Evolutionary conservation across 2,888 invertebrate genomes (phyloP).

Genomic region (Mimas tiliae): DNA sequence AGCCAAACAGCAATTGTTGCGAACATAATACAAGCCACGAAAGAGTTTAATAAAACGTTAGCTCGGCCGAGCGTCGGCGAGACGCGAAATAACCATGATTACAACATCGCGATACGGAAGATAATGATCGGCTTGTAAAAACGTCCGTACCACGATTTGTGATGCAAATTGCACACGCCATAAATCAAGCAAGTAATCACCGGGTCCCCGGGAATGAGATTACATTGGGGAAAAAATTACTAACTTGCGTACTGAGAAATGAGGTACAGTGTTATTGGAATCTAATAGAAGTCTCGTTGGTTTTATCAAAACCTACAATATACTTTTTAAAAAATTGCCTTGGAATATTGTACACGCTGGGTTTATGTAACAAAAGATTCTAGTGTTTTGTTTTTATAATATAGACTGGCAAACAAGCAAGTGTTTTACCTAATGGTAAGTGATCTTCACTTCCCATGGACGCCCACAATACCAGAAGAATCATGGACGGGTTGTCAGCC

Average conservation of each 20-base stretch:
- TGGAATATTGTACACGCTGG: too few species aligned
- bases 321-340: too few species aligned
- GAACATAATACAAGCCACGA: conserved; percentile 82
- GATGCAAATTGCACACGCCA: conserved; percentile 83
- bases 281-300: conserved; percentile 14
- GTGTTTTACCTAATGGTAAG: too few species aligned
- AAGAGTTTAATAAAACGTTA: conserved; percentile 82
- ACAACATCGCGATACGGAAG: conserved; percentile 82
- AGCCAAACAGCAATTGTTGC: conserved; percentile 48
- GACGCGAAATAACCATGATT: conserved; percentile 83
- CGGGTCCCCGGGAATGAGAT: conserved; percentile 76
- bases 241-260: conserved; percentile 42
- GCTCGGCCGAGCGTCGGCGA: conserved; percentile 71
- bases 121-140: conserved; percentile 82
- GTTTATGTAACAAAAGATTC: too few species aligned
- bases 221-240: conserved; percentile 74
- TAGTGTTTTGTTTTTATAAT: too few species aligned
- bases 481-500: too few species aligned
- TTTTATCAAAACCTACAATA: not conserved
- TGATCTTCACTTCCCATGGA: too few species aligned
- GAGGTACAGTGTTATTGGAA: conserved; percentile 21
- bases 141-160: conserved; percentile 72
- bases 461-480: too few species aligned
- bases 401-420: too few species aligned
- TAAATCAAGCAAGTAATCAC: conserved; percentile 83